phyloP scores from a whole-genome alignment of 2,113 vertebrate species.

The Aptenodytes forsteri region DNA sequence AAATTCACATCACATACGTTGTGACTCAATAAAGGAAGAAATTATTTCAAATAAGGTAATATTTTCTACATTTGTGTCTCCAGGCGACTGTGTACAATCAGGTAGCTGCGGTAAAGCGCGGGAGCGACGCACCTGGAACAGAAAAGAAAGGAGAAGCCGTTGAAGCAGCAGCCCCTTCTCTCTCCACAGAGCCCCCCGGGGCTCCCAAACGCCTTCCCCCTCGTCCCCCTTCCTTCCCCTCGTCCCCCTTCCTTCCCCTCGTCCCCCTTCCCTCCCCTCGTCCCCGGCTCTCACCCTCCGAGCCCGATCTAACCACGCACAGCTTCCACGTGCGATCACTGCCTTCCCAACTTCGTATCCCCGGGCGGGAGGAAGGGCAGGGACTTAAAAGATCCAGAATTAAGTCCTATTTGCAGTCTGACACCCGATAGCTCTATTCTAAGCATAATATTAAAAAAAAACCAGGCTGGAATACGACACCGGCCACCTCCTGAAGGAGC shows the following conservation, averaged over 20 bases:
- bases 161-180: neutral
- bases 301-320: neutral
- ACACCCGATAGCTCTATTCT: neutral
- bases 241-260: too few relatives aligned
- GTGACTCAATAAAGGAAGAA: constrained; percentile 76
- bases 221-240: too few relatives aligned
- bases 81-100: constrained; percentile 59
- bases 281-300: too few relatives aligned
- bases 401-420: neutral
- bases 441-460: neutral
- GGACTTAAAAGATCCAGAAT: neutral
- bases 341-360: neutral
- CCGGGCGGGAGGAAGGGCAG: neutral
- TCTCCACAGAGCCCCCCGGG: neutral
- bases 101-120: constrained; percentile 39
- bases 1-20: constrained; percentile 40
- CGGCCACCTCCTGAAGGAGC: neutral
- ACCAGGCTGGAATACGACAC: neutral
- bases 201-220: neutral
- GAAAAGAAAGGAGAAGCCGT: neutral
- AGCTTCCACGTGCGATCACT: neutral
- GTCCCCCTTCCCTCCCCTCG: too few relatives aligned
- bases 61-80: constrained; percentile 68
- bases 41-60: constrained; percentile 61
- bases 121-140: constrained; percentile 63